A percentile compares a stretch with the other conserved stretches of the same genome.
Conservation (phyloP, 1,140 invertebrate species). For the Drosophila insularis region DNA sequence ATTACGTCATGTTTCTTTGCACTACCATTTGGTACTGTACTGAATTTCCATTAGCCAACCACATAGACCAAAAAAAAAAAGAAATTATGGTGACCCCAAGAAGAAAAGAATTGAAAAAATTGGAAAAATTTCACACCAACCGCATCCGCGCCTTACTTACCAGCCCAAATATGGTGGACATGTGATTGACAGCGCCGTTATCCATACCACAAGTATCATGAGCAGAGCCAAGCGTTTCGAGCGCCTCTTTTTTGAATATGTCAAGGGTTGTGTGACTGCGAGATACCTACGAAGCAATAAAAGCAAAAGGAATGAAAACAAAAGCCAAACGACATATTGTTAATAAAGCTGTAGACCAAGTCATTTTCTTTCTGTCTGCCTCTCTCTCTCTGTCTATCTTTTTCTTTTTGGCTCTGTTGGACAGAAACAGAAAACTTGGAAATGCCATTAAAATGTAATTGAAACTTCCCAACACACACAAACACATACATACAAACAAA, state of each 20-base stretch:
- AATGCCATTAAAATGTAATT: slow-evolving; percentile 82
- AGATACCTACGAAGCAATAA: slow-evolving; percentile 85
- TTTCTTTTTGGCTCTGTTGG: neutral
- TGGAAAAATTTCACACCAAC: slow-evolving; percentile 14
- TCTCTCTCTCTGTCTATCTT: neutral
- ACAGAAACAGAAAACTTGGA: slow-evolving; percentile 66
- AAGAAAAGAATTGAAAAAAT: neutral
- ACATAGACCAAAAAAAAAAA: slow-evolving; percentile 1
- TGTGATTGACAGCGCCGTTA: slow-evolving; percentile 90
- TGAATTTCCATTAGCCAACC: slow-evolving; percentile 16
- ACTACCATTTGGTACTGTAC: slow-evolving; percentile 1
- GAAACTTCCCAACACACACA: slow-evolving; percentile 59
- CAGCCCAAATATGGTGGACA: slow-evolving; percentile 92
- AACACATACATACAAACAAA: neutral
- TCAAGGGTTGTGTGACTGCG: slow-evolving; percentile 92
- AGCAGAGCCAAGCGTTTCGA: slow-evolving; percentile 90
- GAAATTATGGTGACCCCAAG: neutral
- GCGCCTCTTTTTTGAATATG: slow-evolving; percentile 89
- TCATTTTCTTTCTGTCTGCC: slow-evolving; percentile 9
- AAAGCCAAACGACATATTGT: slow-evolving; percentile 70
- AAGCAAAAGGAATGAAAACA: slow-evolving; percentile 58
- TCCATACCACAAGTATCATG: slow-evolving; percentile 93
- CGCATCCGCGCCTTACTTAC: slow-evolving; percentile 83
- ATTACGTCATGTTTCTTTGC: slow-evolving; percentile 16
- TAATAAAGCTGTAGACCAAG: slow-evolving; percentile 64